Evolutionary conservation across 2,888 invertebrate genomes (phyloP).

Genomic region (Lobophora halterata): DNA sequence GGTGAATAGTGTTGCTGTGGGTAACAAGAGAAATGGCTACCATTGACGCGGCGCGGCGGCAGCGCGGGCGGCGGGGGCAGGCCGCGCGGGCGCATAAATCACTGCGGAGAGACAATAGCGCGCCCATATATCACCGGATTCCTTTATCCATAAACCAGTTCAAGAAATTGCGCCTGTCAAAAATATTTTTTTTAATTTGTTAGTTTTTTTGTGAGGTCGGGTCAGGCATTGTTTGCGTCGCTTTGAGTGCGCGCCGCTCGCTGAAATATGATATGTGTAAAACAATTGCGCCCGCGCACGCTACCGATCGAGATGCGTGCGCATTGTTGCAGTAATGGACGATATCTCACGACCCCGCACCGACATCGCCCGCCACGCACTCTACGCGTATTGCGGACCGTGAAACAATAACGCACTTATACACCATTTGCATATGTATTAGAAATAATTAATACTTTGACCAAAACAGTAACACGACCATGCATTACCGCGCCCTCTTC

Average conservation of each 20-base stretch:
- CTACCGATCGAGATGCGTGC: slow-evolving; percentile 9
- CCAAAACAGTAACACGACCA: no score
- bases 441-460: no score
- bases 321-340: slow-evolving; percentile 14
- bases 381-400: no score
- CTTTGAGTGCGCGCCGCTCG: slow-evolving; percentile 37
- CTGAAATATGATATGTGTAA: slow-evolving; percentile 23
- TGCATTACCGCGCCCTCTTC: no score
- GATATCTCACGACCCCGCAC: background rate
- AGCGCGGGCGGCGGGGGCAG: slow-evolving; percentile 1
- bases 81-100: slow-evolving; percentile 20
- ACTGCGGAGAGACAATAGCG: slow-evolving; percentile 29
- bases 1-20: slow-evolving; percentile 9
- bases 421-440: no score
- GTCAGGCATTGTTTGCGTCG: slow-evolving; percentile 42
- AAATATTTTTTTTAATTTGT: slow-evolving; percentile 38
- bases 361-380: background rate
- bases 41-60: slow-evolving; percentile 6
- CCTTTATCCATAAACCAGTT: slow-evolving; percentile 42
- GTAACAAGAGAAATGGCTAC: background rate
- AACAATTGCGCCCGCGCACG: slow-evolving; percentile 24
- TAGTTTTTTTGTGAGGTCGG: slow-evolving; percentile 40
- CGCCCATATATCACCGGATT: slow-evolving; percentile 51
- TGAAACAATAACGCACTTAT: no score
- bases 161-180: slow-evolving; percentile 52